Evolutionary conservation across 1,140 invertebrate species (phyloP).

Genomic region (Tyrophagus putrescentiae): DNA sequence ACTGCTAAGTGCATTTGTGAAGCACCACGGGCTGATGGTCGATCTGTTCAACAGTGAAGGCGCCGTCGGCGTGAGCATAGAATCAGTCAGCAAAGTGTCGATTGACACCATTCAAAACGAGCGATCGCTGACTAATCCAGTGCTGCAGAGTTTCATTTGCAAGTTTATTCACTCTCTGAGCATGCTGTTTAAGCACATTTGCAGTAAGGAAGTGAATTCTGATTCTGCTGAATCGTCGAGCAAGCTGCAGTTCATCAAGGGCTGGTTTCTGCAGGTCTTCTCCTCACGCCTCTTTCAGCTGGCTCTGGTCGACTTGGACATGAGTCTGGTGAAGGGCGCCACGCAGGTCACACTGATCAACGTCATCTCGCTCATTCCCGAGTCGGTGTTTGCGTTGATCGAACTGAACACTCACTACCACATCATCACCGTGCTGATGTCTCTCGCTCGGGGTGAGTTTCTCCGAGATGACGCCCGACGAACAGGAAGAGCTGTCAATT

Average conservation of each 20-base stretch:
- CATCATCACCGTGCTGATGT: conserved; percentile 2
- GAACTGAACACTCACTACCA: neutral
- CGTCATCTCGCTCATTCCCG: conserved; percentile 4
- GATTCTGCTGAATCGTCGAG: neutral
- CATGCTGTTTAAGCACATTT: neutral
- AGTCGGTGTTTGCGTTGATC: neutral
- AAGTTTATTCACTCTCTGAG: conserved; percentile 7
- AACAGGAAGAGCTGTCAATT: neutral
- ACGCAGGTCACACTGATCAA: conserved; percentile 1
- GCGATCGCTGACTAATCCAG: neutral
- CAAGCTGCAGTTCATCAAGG: neutral
- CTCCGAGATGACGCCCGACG: neutral
- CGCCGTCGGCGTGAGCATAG: neutral
- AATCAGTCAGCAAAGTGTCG: neutral
- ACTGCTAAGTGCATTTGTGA: neutral
- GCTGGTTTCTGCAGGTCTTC: conserved; percentile 2
- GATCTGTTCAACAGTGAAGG: neutral
- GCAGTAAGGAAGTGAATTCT: neutral
- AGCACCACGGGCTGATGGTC: neutral
- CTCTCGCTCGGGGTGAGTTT: neutral
- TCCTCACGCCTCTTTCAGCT: neutral
- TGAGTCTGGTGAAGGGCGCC: neutral
- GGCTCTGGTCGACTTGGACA: neutral
- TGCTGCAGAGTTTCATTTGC: neutral
- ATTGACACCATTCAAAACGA: neutral